Evolutionary conservation across 2,113 vertebrate genomes (phyloP).

Genomic region (Dicerorhinus sumatrensis): DNA sequence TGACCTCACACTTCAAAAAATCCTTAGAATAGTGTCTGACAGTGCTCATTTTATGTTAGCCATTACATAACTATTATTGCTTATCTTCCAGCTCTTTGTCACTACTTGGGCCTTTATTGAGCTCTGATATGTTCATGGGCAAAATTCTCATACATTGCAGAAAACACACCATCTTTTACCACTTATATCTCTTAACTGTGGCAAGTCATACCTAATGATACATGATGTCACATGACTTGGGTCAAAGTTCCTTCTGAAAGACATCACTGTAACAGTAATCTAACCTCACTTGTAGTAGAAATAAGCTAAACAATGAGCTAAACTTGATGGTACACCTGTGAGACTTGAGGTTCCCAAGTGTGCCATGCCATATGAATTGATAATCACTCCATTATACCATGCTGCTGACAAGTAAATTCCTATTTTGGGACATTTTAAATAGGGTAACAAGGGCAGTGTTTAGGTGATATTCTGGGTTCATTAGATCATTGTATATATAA

Average conservation of each 20-base stretch:
- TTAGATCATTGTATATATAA: neutral
- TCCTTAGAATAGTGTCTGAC: neutral
- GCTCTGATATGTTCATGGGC: neutral
- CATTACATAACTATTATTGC: neutral
- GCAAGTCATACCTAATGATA: neutral
- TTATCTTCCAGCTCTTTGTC: neutral
- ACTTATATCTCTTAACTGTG: neutral
- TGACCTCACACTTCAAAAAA: neutral
- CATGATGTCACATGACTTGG: neutral
- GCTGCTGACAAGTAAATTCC: neutral
- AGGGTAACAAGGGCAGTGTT: neutral
- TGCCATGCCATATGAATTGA: neutral
- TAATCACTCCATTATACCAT: neutral
- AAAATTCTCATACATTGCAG: neutral
- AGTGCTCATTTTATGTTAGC: neutral
- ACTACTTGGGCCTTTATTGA: neutral
- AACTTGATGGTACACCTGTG: neutral
- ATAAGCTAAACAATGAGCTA: conserved; percentile 9
- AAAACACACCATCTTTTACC: neutral
- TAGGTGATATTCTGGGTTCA: neutral
- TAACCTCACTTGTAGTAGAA: neutral
- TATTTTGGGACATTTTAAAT: neutral
- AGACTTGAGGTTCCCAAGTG: neutral
- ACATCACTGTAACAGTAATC: neutral
- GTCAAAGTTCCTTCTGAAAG: neutral